phyloP scores from a whole-genome alignment of 2,888 invertebrate species.

The Ormyrus rosae region DNA sequence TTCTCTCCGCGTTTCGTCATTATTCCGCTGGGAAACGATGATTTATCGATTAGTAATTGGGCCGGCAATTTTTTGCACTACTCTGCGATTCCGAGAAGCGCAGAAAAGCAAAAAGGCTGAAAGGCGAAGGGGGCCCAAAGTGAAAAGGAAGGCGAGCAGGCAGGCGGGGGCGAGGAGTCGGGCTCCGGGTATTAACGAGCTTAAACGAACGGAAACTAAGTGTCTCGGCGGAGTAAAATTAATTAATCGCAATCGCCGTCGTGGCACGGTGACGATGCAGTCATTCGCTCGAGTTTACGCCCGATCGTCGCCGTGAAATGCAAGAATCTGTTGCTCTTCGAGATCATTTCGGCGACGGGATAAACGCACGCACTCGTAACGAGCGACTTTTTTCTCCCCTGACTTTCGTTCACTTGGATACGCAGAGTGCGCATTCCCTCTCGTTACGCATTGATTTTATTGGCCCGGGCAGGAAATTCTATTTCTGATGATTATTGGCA shows the following conservation, averaged over 20 bases:
- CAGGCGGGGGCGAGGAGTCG: constrained; percentile 42
- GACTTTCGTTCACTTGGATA: constrained; percentile 40
- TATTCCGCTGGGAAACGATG: too few species aligned
- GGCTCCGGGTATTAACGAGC: constrained; percentile 72
- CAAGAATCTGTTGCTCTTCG: constrained; percentile 56
- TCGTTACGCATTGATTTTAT: constrained; percentile 57
- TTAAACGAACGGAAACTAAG: constrained; percentile 76
- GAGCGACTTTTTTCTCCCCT: neutral
- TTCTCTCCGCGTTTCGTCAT: too few species aligned
- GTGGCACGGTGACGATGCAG: constrained; percentile 60
- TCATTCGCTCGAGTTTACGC: constrained; percentile 63
- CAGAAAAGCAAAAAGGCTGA: too few species aligned
- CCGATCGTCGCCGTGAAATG: constrained; percentile 60
- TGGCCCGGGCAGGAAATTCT: constrained; percentile 41
- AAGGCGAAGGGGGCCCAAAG: constrained; percentile 3
- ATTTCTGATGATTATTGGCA: constrained; percentile 51
- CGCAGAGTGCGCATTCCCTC: constrained; percentile 31
- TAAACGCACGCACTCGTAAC: constrained; percentile 40
- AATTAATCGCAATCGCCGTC: constrained; percentile 72
- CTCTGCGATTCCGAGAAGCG: too few species aligned
- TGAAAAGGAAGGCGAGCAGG: constrained; percentile 16
- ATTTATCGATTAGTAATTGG: too few species aligned
- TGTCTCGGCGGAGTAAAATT: constrained; percentile 75
- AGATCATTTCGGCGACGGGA: constrained; percentile 52
- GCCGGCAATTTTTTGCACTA: too few species aligned